These are phyloP conservation scores for Cantharis lateralis DNA, from an alignment of 2,888 invertebrate species.

Conservation along the genomic window DNA sequence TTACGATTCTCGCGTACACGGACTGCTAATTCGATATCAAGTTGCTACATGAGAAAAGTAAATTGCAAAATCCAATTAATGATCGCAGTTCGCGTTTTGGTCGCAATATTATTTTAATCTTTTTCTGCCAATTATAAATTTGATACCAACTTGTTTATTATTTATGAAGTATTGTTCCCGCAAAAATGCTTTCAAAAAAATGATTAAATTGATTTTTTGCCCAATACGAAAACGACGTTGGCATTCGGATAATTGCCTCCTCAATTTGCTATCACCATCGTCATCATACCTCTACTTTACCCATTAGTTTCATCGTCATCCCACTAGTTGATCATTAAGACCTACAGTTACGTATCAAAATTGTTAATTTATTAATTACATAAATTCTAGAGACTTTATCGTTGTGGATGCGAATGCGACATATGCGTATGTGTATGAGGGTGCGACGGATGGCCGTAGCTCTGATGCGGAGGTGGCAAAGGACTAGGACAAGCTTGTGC, in stretches of 20 bases:
- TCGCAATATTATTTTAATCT: background rate
- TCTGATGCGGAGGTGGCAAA: conserved; percentile 65
- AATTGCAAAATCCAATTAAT: conserved; percentile 3
- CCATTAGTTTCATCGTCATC: background rate
- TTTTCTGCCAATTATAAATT: background rate
- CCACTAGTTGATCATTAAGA: conserved; percentile 1
- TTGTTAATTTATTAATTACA: conserved; percentile 16
- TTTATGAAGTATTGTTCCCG: background rate
- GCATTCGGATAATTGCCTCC: background rate
- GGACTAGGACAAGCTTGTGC: conserved; percentile 75
- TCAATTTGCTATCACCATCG: background rate
- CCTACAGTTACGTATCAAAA: conserved; percentile 14
- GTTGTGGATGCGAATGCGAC: conserved; percentile 78
- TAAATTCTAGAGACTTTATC: conserved; percentile 60
- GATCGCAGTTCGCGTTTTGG: background rate
- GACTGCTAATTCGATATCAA: conserved; percentile 24
- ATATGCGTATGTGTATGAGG: conserved; percentile 72
- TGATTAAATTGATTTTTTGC: background rate
- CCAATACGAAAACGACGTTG: background rate
- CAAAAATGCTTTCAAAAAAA: background rate
- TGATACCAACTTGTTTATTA: background rate
- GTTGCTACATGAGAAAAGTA: conserved; percentile 11
- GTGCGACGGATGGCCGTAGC: conserved; percentile 66
- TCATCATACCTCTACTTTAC: background rate
- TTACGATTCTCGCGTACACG: conserved; percentile 27